Conservation (phyloP, 2,888 invertebrate genomes). For the Noctua fimbriata region DNA sequence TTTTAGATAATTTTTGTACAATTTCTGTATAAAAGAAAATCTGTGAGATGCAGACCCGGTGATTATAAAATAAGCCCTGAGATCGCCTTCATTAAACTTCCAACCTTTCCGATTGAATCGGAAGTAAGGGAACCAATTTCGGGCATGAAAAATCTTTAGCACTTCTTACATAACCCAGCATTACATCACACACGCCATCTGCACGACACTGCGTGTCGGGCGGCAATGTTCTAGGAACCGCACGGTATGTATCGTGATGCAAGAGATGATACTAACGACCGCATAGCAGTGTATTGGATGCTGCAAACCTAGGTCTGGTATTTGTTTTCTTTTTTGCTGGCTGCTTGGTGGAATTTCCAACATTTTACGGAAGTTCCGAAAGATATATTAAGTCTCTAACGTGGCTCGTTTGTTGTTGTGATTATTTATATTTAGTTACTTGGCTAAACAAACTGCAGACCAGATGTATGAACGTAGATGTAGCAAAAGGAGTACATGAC, state of each 20-base stretch:
- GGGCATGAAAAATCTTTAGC: slow-evolving; percentile 13
- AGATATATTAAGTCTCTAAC: not conserved
- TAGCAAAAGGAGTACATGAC: not conserved
- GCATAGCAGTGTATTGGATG: not conserved
- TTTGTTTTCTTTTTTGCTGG: not conserved
- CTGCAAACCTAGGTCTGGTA: slow-evolving; percentile 6
- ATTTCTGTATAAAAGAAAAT: not conserved
- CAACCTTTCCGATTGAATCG: not conserved
- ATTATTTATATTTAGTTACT: no score
- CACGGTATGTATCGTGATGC: slow-evolving; percentile 41
- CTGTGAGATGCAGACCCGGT: not conserved
- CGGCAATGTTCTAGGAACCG: slow-evolving; percentile 17
- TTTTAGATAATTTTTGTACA: not conserved
- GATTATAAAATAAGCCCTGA: not conserved
- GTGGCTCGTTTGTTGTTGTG: not conserved
- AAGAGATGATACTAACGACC: slow-evolving; percentile 34
- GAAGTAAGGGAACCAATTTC: slow-evolving; percentile 7
- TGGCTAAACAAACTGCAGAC: not conserved
- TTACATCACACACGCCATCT: slow-evolving; percentile 34
- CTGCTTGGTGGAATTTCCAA: no score
- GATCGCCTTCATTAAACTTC: not conserved
- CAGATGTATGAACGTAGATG: not conserved
- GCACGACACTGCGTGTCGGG: slow-evolving; percentile 41
- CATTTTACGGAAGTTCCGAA: not conserved
- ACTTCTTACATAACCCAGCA: slow-evolving; percentile 11